Evolutionary conservation across 92 coral and sea anemone species (phyloP).

Genomic region (Porites evermanni): DNA sequence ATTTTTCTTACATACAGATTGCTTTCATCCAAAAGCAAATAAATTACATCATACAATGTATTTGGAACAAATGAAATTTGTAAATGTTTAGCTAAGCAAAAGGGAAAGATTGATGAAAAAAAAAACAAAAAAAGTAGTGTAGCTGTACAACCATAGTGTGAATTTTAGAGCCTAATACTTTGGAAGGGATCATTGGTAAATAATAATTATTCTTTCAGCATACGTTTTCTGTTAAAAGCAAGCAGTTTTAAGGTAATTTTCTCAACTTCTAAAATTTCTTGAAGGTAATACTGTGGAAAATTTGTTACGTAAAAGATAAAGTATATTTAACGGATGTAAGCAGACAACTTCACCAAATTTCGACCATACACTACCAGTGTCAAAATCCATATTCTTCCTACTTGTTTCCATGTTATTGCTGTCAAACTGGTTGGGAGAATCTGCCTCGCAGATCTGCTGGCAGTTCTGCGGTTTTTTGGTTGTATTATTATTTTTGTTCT

Average conservation of each 20-base stretch:
- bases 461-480: constrained; percentile 1
- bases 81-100: constrained; percentile 20
- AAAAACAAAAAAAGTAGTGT: not conserved
- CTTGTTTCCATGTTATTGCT: not conserved
- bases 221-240: too few species aligned
- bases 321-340: too few species aligned
- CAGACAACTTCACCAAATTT: too few species aligned
- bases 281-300: too few species aligned
- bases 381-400: not conserved
- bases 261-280: too few species aligned
- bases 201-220: not conserved
- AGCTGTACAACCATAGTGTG: too few species aligned
- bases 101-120: not conserved
- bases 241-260: not conserved
- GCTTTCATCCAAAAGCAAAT: not conserved
- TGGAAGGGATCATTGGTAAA: too few species aligned
- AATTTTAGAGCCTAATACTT: too few species aligned
- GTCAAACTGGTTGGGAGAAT: not conserved
- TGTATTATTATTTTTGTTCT: too few species aligned
- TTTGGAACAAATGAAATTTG: not conserved
- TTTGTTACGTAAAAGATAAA: too few species aligned
- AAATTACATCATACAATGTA: not conserved
- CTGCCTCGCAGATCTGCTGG: constrained; percentile 15
- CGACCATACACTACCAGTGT: not conserved
- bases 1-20: constrained; percentile 17